These are phyloP conservation scores for Crypturellus undulatus DNA, from an alignment of 2,113 vertebrate species.

Conservation along the genomic window DNA sequence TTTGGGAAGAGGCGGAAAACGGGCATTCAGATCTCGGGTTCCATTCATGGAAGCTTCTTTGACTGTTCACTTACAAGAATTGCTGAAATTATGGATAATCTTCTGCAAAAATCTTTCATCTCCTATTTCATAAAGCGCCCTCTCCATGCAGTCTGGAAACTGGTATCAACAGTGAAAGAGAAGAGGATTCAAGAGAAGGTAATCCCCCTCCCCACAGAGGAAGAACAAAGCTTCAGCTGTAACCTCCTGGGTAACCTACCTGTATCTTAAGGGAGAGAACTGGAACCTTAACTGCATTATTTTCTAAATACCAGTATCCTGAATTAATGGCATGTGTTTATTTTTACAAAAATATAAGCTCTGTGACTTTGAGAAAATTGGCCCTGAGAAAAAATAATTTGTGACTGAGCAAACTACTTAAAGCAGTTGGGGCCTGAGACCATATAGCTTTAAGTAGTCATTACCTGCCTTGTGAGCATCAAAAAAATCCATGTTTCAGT, in stretches of 20 bases:
- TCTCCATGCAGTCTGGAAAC: slow-evolving; percentile 60
- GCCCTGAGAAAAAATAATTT: neutral
- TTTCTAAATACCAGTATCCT: slow-evolving; percentile 12
- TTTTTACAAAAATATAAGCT: neutral
- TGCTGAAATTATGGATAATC: slow-evolving; percentile 69
- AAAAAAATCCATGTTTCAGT: neutral
- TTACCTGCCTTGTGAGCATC: neutral
- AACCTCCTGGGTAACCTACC: neutral
- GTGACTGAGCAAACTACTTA: neutral
- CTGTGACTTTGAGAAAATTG: neutral
- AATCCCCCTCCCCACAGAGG: neutral
- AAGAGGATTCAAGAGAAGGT: slow-evolving; percentile 69
- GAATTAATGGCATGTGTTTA: neutral
- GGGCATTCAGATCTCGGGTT: neutral
- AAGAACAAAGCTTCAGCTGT: neutral
- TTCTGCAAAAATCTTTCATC: slow-evolving; percentile 49
- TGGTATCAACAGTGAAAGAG: slow-evolving; percentile 17
- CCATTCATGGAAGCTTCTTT: neutral
- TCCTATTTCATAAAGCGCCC: slow-evolving; percentile 66
- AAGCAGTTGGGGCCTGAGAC: neutral
- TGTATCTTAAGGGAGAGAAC: slow-evolving; percentile 15
- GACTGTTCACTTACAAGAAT: slow-evolving; percentile 12
- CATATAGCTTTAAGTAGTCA: neutral
- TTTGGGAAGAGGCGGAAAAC: slow-evolving; percentile 2
- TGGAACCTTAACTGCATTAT: neutral